A percentile compares a stretch with the other conserved stretches of the same genome.
phyloP scores from a whole-genome alignment of 2,113 vertebrate genomes.

The Misgurnus mizolepis region DNA sequence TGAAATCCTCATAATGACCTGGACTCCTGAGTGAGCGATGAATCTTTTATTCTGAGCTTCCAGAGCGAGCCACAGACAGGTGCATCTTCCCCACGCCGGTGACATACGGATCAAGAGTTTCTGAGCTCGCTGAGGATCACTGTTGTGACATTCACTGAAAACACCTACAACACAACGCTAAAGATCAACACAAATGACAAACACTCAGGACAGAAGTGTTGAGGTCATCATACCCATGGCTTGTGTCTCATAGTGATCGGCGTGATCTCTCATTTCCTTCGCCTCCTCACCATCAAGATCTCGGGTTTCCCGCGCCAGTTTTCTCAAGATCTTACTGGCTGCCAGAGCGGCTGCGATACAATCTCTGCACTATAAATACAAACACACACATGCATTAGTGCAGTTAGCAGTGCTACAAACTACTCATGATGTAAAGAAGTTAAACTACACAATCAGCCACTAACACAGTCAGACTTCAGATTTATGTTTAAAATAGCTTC shows the following conservation, averaged over 20 bases:
- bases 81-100: slow-evolving; percentile 86
- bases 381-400: neutral
- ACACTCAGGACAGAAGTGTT: neutral
- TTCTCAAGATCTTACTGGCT: slow-evolving; percentile 92
- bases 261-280: slow-evolving; percentile 78
- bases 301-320: slow-evolving; percentile 80
- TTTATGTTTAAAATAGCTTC: no score
- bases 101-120: slow-evolving; percentile 85
- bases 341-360: slow-evolving; percentile 83
- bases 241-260: slow-evolving; percentile 80
- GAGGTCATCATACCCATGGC: slow-evolving; percentile 80
- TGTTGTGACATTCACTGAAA: slow-evolving; percentile 86
- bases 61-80: slow-evolving; percentile 86
- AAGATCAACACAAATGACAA: neutral
- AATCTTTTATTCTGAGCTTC: slow-evolving; percentile 90
- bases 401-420: no score
- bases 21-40: slow-evolving; percentile 88
- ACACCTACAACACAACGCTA: slow-evolving; percentile 68
- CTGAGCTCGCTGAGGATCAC: slow-evolving; percentile 81
- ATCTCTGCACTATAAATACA: slow-evolving; percentile 74
- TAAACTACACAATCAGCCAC: no score
- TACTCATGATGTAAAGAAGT: no score
- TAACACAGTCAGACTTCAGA: no score
- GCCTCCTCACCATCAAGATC: slow-evolving; percentile 78
- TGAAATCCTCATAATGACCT: slow-evolving; percentile 72